Base-by-base conservation (phyloP, 2,797 vertebrate species). In the Crenichthys baileyi region DNA sequence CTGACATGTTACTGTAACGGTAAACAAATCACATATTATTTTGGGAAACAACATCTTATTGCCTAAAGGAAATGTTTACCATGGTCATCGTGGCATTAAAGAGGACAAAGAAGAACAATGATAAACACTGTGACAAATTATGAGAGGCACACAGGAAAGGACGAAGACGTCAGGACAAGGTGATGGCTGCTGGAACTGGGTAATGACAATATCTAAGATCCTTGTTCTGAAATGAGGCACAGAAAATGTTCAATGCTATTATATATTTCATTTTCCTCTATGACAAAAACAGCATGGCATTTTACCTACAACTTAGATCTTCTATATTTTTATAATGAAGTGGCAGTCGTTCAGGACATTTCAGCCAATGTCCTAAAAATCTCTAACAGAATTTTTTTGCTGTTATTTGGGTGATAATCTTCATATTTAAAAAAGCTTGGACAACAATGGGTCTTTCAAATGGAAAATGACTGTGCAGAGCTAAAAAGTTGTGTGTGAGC, bases 391-490 rank as follows among this genome's bases (percentile, higher is more conserved):
- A 71, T 71, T 11, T 58, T 58, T 71, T 18, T 39, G 60, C 13
- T n/a, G 76, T 77, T 79, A 31, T 48, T 71, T 58, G 73, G 48
- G 73, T 26, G 53, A 79, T 80, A 79, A 63, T 46, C 46, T 36
- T 65, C n/a, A 18, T 15, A 12, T 55, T 41, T 7, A 71, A 76
- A 85, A 74, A 63, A 72, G 22, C 11, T n/a, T 68, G 41, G 24
- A 68, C 24, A 44, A 5, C 13, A 68, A 68, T 44, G 9, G 1
- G 24, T 68, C 20, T 41, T n/a, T 68, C 22, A 41, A 68, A 68
- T n/a, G 39, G 11, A 41, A 67, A 41, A 41, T 67, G 16, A 65
- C 7, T 65, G 16, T 24, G 20, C 31, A 41, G 22, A 67, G 36
- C 63, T 67, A 67, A 41, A 67, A 67, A 6, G 39, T 1, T 31